These are phyloP conservation scores for Numenius phaeopus DNA, from an alignment of 2,797 vertebrate species.

Conservation along the genomic window DNA sequence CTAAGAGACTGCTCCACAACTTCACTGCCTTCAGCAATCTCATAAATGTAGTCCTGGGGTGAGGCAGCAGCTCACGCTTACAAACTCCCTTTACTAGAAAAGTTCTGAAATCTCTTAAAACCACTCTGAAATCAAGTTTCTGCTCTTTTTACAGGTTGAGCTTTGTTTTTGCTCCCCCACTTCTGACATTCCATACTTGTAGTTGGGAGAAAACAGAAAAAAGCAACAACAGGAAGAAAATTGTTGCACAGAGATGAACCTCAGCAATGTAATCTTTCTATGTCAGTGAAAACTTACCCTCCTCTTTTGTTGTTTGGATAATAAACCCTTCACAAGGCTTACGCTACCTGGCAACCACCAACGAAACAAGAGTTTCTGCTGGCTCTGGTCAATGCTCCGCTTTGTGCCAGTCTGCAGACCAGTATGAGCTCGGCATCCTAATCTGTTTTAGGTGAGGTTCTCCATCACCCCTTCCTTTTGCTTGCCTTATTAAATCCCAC, in stretches of 20 bases:
- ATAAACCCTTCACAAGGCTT: constrained; percentile 46
- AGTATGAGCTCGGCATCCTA: constrained; percentile 47
- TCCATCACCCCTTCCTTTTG: neutral
- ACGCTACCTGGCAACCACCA: constrained; percentile 72
- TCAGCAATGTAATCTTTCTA: constrained; percentile 43
- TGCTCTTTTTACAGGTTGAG: neutral
- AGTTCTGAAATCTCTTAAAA: neutral
- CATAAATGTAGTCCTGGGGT: neutral
- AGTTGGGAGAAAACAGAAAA: neutral
- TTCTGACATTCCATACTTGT: neutral
- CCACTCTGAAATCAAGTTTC: neutral
- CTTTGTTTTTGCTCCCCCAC: neutral
- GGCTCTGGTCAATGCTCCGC: constrained; percentile 36
- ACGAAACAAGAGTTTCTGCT: constrained; percentile 19
- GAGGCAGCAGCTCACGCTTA: neutral
- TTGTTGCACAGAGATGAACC: neutral
- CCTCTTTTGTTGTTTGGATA: constrained; percentile 45
- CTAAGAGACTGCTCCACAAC: neutral
- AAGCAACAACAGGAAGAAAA: neutral
- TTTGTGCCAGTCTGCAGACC: constrained; percentile 4
- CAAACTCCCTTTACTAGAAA: neutral
- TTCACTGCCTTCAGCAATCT: neutral
- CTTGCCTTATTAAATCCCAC: constrained; percentile 21
- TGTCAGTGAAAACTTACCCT: constrained; percentile 42
- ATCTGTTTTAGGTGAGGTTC: constrained; percentile 35